Conservation (phyloP, 2,797 vertebrate species). For the Cyprinodon diabolis region DNA sequence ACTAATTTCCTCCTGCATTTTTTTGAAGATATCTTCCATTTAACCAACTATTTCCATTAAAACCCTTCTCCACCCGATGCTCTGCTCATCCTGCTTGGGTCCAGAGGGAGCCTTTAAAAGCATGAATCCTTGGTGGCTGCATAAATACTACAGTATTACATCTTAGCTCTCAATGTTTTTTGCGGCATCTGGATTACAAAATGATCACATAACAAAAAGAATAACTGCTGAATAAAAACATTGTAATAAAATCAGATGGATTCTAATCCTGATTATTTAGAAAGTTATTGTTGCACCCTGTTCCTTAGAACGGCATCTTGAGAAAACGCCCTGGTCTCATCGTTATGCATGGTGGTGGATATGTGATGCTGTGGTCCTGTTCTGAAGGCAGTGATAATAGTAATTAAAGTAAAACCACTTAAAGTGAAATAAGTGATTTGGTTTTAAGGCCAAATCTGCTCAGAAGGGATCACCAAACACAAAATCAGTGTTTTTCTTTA, state of each 20-base stretch:
- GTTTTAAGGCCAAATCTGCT: not conserved
- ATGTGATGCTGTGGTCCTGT: not conserved
- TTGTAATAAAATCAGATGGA: too few relatives aligned
- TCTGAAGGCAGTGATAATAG: too few relatives aligned
- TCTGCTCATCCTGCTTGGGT: slow-evolving; percentile 7
- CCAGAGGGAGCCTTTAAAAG: not conserved
- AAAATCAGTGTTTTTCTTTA: not conserved
- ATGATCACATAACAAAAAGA: too few relatives aligned
- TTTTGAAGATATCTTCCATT: slow-evolving; percentile 17
- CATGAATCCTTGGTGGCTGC: slow-evolving; percentile 14
- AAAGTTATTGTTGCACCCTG: too few relatives aligned
- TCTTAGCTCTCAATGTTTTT: not conserved
- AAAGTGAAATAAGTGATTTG: too few relatives aligned
- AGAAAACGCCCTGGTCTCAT: not conserved
- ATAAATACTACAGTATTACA: slow-evolving; percentile 1
- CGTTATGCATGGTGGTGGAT: not conserved
- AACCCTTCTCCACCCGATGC: slow-evolving; percentile 21
- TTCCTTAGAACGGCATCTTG: too few relatives aligned
- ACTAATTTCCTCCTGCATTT: not conserved
- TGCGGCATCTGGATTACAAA: too few relatives aligned
- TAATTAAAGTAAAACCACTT: not conserved
- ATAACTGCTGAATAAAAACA: too few relatives aligned
- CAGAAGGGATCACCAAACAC: not conserved
- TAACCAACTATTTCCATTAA: slow-evolving; percentile 5
- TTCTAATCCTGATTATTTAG: too few relatives aligned